Conservation (phyloP, 2,113 vertebrate genomes). For the Anarrhichthys ocellatus region DNA sequence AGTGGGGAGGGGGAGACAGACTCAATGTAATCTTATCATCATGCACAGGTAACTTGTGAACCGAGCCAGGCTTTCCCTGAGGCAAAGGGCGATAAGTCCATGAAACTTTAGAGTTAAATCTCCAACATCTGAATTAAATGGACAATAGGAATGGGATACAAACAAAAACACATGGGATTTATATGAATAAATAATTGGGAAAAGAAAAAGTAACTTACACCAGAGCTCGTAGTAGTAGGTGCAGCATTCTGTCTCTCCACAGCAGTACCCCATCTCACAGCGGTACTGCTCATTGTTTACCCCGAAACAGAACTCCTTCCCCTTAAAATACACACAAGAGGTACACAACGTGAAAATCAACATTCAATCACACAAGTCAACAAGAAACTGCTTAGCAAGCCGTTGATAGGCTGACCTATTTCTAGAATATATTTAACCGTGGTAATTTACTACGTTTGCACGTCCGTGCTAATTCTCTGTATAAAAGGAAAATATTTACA, state of each 20-base stretch:
- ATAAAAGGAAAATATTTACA: background rate
- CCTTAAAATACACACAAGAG: slow-evolving; percentile 75
- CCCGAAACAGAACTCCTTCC: slow-evolving; percentile 86
- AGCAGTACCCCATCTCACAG: slow-evolving; percentile 89
- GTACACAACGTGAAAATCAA: slow-evolving; percentile 32
- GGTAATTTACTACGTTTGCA: slow-evolving; percentile 3
- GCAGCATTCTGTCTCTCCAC: slow-evolving; percentile 87
- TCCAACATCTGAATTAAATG: background rate
- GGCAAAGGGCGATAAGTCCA: background rate
- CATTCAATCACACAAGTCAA: slow-evolving; percentile 27
- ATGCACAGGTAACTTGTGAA: background rate
- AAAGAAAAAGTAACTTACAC: slow-evolving; percentile 79
- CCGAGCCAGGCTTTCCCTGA: background rate
- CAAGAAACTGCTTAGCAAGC: background rate
- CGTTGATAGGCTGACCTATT: background rate
- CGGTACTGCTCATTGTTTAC: slow-evolving; percentile 87
- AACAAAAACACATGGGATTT: background rate
- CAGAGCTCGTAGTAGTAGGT: slow-evolving; percentile 89
- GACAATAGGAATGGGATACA: background rate
- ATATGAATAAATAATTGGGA: background rate
- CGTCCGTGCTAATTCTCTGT: too few species aligned
- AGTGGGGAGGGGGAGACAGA: background rate
- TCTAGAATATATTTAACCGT: slow-evolving; percentile 18
- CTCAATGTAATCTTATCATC: background rate
- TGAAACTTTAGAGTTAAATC: background rate